phyloP scores from a whole-genome alignment of 1,140 invertebrate genomes.

The Hesperophylax magnus region DNA sequence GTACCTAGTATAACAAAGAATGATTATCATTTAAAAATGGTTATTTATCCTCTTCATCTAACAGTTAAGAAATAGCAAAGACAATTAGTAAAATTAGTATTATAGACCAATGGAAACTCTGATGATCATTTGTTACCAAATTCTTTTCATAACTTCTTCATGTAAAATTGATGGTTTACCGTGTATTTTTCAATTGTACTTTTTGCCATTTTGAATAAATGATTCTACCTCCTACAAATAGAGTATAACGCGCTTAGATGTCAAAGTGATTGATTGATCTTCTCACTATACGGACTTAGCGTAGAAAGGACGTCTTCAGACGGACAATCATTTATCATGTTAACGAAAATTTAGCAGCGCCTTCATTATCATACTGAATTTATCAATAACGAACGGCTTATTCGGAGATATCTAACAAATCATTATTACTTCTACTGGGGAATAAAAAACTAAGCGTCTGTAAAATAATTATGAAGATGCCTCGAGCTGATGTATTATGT shows the following conservation, averaged over 20 bases:
- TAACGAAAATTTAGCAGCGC: slow-evolving; percentile 26
- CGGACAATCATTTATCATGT: slow-evolving; percentile 31
- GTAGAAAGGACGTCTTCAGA: not conserved
- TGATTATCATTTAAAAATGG: no score
- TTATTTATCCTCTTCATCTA: no score
- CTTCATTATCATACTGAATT: slow-evolving; percentile 32
- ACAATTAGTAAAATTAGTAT: no score
- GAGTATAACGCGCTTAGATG: slow-evolving; percentile 20
- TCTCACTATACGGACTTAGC: slow-evolving; percentile 15
- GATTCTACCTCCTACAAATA: not conserved
- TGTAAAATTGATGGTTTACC: not conserved
- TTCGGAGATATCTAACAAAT: not conserved
- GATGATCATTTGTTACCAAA: not conserved
- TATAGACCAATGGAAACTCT: no score
- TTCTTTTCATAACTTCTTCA: not conserved
- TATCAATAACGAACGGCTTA: slow-evolving; percentile 4
- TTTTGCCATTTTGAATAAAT: slow-evolving; percentile 21
- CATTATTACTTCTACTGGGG: not conserved
- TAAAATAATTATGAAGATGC: not conserved
- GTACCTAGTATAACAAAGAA: no score
- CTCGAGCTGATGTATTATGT: not conserved
- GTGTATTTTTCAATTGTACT: slow-evolving; percentile 20
- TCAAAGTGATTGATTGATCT: slow-evolving; percentile 23
- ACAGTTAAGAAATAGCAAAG: no score
- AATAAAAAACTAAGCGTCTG: not conserved